These are phyloP conservation scores for Microcebus murinus DNA, from an alignment of 2,113 vertebrate species.

Conservation along the genomic window DNA sequence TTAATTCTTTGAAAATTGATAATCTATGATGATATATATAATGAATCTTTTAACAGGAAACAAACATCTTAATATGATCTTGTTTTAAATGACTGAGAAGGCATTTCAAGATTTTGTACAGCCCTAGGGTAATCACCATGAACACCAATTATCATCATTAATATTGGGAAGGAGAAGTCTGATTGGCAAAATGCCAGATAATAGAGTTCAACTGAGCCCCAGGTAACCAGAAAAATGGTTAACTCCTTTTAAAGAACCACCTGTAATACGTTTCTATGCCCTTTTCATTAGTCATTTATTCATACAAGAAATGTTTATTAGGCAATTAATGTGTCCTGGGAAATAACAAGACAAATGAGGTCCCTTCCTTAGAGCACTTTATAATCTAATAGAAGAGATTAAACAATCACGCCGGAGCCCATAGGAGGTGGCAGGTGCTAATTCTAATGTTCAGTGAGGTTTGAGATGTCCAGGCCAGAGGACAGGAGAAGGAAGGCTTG, in stretches of 20 bases:
- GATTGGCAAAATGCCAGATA: background rate
- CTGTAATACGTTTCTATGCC: background rate
- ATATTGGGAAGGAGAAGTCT: conserved; percentile 12
- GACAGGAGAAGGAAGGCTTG: background rate
- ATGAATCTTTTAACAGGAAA: conserved; percentile 47
- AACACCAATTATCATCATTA: conserved; percentile 39
- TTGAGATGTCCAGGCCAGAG: background rate
- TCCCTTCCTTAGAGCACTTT: background rate
- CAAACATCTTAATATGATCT: conserved; percentile 34
- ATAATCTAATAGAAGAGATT: background rate
- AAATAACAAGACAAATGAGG: background rate
- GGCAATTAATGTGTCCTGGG: background rate
- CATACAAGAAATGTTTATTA: background rate
- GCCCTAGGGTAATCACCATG: background rate
- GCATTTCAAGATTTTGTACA: background rate
- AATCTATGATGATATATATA: conserved; percentile 26
- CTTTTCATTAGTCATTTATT: background rate
- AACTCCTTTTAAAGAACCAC: conserved; percentile 11
- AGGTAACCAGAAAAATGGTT: background rate
- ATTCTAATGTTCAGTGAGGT: background rate
- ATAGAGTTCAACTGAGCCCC: background rate
- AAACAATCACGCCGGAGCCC: background rate
- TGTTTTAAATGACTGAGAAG: conserved; percentile 36
- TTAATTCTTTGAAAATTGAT: conserved; percentile 58
- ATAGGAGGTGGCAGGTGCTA: background rate